Conservation (phyloP, 30 jellyfish, hydroid and myxozoan genomes). For the Rhopilema esculentum region DNA sequence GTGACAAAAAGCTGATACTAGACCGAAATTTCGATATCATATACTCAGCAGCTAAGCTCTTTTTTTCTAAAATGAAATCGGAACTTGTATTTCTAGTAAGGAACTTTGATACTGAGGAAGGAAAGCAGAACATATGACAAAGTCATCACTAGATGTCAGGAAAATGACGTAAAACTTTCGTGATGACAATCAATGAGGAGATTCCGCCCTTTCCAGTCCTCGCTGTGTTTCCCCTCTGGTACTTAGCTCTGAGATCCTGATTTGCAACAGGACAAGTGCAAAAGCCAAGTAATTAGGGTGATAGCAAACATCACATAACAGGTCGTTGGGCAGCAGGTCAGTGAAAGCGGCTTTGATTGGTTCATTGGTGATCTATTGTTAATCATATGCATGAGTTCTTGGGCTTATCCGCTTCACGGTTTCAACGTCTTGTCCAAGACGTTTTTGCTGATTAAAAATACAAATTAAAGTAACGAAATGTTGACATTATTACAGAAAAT, state of each 20-base stretch:
- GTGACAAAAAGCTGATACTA: no score
- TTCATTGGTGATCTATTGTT: conserved; percentile 38
- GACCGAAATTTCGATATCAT: no score
- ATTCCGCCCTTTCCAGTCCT: no score
- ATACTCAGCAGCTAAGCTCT: no score
- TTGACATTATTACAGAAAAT: neutral
- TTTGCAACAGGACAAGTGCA: neutral
- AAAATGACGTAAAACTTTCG: no score
- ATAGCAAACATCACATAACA: neutral
- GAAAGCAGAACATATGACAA: no score
- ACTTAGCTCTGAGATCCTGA: no score
- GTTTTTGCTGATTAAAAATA: conserved; percentile 1
- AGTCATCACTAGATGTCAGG: no score
- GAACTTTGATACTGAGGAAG: neutral
- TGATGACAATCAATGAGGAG: no score
- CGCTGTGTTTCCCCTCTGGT: no score
- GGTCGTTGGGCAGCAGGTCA: conserved; percentile 65
- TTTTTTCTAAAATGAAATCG: no score
- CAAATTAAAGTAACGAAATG: conserved; percentile 29
- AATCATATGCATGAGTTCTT: conserved; percentile 47
- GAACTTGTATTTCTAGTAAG: no score
- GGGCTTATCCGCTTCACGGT: conserved; percentile 31
- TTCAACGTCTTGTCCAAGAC: conserved; percentile 26
- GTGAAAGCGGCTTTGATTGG: conserved; percentile 13
- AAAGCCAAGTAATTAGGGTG: neutral